A percentile compares a stretch with the other conserved stretches of the same genome.
Conservation (phyloP, 2,888 invertebrate genomes). For the Zaprionus lineosus region DNA sequence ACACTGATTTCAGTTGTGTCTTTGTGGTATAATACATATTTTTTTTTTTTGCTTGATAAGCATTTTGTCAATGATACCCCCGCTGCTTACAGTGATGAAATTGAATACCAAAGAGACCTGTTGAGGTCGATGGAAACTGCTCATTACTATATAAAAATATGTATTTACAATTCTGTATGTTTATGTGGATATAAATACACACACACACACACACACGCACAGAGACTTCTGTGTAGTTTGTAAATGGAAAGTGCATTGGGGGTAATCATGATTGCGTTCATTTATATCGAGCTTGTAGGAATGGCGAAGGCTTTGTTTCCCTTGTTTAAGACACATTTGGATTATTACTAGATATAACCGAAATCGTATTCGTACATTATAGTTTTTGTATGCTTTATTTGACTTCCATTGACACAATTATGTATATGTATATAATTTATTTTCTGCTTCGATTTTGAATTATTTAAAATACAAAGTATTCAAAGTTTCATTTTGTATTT, state of each 20-base stretch:
- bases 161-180: neutral
- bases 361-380: neutral
- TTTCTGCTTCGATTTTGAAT: conserved; percentile 34
- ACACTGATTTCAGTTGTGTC: conserved; percentile 27
- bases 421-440: conserved; percentile 59
- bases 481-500: conserved; percentile 54
- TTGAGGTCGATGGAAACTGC: conserved; percentile 30
- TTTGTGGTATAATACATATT: conserved; percentile 32
- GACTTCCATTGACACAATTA: conserved; percentile 79
- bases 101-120: conserved; percentile 43
- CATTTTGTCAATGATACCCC: conserved; percentile 30
- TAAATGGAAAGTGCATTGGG: neutral
- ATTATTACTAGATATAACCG: too few relatives aligned
- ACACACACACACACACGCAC: too few relatives aligned
- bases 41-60: conserved; percentile 63
- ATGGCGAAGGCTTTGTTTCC: neutral
- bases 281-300: too few relatives aligned
- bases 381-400: conserved; percentile 67
- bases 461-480: conserved; percentile 74
- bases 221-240: neutral
- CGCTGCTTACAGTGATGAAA: conserved; percentile 24
- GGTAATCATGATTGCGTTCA: conserved; percentile 11
- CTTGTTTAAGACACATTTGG: neutral
- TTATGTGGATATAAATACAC: neutral
- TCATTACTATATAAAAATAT: conserved; percentile 2